Evolutionary conservation across 2,113 vertebrate species (phyloP).

Genomic region (Turnix velox): DNA sequence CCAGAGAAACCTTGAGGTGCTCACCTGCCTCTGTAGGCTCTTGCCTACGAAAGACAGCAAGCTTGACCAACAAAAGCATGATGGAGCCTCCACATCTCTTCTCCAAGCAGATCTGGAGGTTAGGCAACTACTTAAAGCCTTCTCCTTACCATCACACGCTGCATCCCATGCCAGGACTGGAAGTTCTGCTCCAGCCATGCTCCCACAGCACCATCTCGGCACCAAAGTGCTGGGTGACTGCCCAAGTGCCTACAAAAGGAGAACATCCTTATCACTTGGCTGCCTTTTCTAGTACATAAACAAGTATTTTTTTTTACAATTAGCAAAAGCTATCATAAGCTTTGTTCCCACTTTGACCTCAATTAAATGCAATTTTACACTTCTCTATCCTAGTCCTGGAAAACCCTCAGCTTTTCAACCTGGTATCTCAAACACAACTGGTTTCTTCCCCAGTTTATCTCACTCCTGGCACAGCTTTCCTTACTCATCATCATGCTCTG

Average conservation of each 20-base stretch:
- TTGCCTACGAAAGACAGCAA: background rate
- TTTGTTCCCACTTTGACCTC: background rate
- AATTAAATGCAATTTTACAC: background rate
- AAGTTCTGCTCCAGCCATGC: background rate
- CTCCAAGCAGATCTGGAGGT: fast-evolving
- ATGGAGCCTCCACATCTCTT: fast-evolving
- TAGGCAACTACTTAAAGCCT: fast-evolving
- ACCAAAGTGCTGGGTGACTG: fast-evolving
- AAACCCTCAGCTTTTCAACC: background rate
- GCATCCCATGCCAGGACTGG: fast-evolving
- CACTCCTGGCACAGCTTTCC: fast-evolving
- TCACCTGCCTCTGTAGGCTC: background rate
- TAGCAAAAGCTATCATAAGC: background rate
- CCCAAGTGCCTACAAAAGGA: background rate
- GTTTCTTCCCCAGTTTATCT: background rate
- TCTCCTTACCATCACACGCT: background rate
- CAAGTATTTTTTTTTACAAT: background rate
- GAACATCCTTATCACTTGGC: background rate
- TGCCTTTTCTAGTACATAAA: background rate
- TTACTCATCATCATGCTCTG: fast-evolving
- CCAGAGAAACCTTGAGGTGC: background rate
- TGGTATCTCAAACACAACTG: background rate
- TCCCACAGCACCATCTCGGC: background rate
- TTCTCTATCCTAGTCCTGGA: too few relatives aligned
- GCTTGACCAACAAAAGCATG: background rate